These are phyloP conservation scores for Panthera uncia DNA, from an alignment of 2,113 vertebrate species.

Conservation along the genomic window DNA sequence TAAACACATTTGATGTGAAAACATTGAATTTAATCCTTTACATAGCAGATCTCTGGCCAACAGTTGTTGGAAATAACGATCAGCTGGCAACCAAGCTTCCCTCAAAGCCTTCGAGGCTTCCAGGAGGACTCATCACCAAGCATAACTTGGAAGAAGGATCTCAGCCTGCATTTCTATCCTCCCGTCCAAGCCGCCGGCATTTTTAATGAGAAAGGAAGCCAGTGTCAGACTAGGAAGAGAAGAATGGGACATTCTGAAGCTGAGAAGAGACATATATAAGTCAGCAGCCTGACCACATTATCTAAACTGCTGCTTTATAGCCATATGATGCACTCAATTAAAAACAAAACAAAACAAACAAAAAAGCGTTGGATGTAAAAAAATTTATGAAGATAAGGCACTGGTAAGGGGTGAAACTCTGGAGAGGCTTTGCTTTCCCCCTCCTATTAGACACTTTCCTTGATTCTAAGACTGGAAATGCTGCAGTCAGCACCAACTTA, in stretches of 20 bases:
- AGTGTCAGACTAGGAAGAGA: constrained; percentile 64
- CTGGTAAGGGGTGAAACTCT: constrained; percentile 64
- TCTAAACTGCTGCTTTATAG: constrained; percentile 83
- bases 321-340: constrained; percentile 79
- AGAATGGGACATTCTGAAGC: constrained; percentile 74
- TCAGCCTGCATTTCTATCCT: constrained; percentile 56
- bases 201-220: constrained; percentile 76
- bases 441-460: constrained; percentile 82
- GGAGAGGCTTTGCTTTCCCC: constrained; percentile 72
- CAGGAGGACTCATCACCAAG: background rate
- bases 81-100: background rate
- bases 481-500: constrained; percentile 87
- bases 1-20: background rate
- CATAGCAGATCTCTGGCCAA: background rate
- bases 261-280: constrained; percentile 76
- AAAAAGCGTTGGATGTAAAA: constrained; percentile 68
- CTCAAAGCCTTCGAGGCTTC: background rate
- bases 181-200: constrained; percentile 66
- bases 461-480: constrained; percentile 82
- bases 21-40: background rate
- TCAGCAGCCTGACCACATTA: constrained; percentile 79
- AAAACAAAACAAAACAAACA: constrained; percentile 59
- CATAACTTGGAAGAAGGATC: too few species aligned
- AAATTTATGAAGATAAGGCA: constrained; percentile 81
- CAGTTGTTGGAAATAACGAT: background rate